These are phyloP conservation scores for Dione juno DNA, from an alignment of 2,888 invertebrate species.

Conservation along the genomic window DNA sequence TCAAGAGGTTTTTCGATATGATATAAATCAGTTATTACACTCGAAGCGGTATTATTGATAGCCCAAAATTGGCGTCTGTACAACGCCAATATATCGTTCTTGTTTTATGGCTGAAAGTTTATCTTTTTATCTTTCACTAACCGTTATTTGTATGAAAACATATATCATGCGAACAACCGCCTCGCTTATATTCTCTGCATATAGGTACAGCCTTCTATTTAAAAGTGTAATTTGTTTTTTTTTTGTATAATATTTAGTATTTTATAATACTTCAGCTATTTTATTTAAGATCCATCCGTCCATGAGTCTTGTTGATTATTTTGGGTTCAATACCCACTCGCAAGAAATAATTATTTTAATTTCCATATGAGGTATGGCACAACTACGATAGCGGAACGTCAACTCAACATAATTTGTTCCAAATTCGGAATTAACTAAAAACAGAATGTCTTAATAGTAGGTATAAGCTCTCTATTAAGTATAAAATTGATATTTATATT, in stretches of 20 bases:
- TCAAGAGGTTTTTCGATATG: slow-evolving; percentile 10
- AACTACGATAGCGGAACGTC: no score
- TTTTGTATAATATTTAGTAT: no score
- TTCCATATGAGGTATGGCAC: no score
- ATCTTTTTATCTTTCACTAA: slow-evolving; percentile 38
- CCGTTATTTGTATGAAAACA: slow-evolving; percentile 36
- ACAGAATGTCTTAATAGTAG: not conserved
- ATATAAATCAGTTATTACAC: slow-evolving; percentile 28
- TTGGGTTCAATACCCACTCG: not conserved
- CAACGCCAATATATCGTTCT: slow-evolving; percentile 30
- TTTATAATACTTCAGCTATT: no score
- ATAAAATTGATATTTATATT: no score
- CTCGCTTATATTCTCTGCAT: slow-evolving; percentile 20
- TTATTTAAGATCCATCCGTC: no score
- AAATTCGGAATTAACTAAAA: not conserved
- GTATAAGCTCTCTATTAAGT: not conserved
- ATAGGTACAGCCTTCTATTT: no score
- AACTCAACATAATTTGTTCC: not conserved
- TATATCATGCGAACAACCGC: slow-evolving; percentile 34
- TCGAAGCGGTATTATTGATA: slow-evolving; percentile 33
- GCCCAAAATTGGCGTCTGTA: slow-evolving; percentile 32
- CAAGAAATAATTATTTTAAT: not conserved
- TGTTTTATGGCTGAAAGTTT: slow-evolving; percentile 37
- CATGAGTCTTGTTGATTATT: no score
- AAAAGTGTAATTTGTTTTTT: no score